Evolutionary conservation across 2,797 vertebrate genomes (phyloP).

Genomic region (Podarcis siculus): DNA sequence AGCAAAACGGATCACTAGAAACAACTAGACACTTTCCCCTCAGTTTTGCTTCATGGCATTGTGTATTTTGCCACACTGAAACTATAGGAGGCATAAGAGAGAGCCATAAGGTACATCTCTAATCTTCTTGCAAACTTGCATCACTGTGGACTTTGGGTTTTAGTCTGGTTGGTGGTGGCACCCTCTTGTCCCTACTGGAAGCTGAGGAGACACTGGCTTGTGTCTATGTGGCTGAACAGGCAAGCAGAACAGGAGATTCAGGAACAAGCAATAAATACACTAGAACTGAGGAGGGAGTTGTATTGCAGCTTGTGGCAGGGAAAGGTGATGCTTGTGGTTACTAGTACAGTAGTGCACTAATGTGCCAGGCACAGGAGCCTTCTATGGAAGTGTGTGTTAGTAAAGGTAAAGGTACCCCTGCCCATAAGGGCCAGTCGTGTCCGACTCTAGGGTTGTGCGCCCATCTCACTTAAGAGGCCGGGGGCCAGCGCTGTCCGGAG

Average conservation of each 20-base stretch:
- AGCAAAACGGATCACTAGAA: background rate
- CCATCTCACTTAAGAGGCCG: too few species aligned
- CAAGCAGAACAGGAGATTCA: background rate
- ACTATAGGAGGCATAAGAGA: background rate
- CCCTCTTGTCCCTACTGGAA: background rate
- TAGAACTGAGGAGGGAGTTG: background rate
- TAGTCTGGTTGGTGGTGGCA: background rate
- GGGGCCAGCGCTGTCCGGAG: too few species aligned
- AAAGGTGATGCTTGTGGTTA: background rate
- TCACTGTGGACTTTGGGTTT: background rate
- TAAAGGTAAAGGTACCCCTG: too few species aligned
- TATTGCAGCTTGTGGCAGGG: background rate
- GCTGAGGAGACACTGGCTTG: background rate
- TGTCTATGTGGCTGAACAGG: background rate
- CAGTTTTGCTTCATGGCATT: background rate
- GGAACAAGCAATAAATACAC: background rate
- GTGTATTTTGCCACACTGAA: background rate
- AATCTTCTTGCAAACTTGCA: background rate
- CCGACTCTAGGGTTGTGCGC: too few species aligned
- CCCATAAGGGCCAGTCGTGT: too few species aligned
- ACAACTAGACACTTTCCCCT: background rate
- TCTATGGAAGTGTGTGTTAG: background rate
- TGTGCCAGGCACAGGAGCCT: background rate
- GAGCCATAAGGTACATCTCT: background rate
- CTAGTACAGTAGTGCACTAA: background rate